These are phyloP conservation scores for Ferrisia virgata DNA, from an alignment of 2,888 invertebrate species.

Conservation along the genomic window DNA sequence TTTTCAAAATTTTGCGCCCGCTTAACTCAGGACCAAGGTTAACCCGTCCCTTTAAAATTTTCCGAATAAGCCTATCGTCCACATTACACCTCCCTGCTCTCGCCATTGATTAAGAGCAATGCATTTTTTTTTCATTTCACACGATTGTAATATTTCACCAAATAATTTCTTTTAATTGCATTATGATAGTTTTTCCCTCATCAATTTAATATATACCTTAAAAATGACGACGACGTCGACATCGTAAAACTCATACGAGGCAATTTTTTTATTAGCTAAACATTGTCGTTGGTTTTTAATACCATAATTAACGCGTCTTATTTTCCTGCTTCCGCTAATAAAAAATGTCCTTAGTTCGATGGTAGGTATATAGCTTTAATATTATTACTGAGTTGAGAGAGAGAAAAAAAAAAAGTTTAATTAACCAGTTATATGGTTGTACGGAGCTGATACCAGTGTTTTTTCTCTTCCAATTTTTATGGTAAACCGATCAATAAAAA, in stretches of 20 bases:
- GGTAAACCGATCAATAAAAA: not conserved
- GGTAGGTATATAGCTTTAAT: not conserved
- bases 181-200: no score
- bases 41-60: no score
- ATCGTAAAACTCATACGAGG: not conserved
- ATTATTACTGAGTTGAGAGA: not conserved
- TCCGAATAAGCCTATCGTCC: no score
- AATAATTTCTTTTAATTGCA: no score
- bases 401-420: not conserved
- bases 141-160: no score
- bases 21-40: no score
- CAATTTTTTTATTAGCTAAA: not conserved
- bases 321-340: constrained; percentile 24
- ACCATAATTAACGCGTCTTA: not conserved
- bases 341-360: constrained; percentile 1
- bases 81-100: no score
- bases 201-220: no score
- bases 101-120: no score
- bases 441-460: not conserved
- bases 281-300: not conserved
- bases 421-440: not conserved
- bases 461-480: not conserved
- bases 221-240: not conserved
- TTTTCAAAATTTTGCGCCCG: no score
- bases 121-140: no score